Conservation (phyloP, 2,888 invertebrate genomes). For the Tenthredo notha region DNA sequence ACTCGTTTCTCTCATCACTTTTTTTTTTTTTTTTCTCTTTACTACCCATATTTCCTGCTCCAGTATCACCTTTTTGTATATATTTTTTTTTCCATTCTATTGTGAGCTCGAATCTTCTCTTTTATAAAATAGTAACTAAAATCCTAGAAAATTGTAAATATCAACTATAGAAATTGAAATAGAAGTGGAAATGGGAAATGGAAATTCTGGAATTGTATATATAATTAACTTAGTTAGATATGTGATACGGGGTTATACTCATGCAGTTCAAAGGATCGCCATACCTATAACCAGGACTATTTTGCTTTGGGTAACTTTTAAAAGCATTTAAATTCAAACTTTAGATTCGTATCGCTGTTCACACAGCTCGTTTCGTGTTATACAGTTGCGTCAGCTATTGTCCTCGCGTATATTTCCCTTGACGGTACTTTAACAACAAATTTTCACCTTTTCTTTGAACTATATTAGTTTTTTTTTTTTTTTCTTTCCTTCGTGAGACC, state of each 20-base stretch:
- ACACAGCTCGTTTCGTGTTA: not conserved
- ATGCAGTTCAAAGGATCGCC: not conserved
- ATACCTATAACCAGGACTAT: not conserved
- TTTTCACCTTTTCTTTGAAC: constrained; percentile 16
- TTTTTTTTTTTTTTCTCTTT: no score
- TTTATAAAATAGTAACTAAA: not conserved
- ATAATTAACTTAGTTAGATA: not conserved
- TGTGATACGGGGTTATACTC: not conserved
- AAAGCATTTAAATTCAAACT: constrained; percentile 16
- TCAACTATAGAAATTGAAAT: not conserved
- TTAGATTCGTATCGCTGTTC: not conserved
- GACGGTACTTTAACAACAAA: not conserved
- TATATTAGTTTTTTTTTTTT: not conserved
- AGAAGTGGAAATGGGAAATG: not conserved
- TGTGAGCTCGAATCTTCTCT: not conserved
- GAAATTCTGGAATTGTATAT: not conserved
- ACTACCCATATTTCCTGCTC: not conserved
- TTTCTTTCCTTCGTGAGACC: not conserved
- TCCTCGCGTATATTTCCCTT: constrained; percentile 3
- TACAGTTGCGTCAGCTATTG: constrained; percentile 6
- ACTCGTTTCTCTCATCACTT: not conserved
- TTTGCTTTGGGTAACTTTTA: not conserved
- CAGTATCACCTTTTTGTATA: not conserved
- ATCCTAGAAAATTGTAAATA: not conserved
- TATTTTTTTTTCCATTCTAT: not conserved